Percentiles rank a stretch among this genome's conserved stretches.
These are phyloP conservation scores for Manis crassicaudata DNA, from an alignment of 2,797 vertebrate species.

Conservation along the genomic window DNA sequence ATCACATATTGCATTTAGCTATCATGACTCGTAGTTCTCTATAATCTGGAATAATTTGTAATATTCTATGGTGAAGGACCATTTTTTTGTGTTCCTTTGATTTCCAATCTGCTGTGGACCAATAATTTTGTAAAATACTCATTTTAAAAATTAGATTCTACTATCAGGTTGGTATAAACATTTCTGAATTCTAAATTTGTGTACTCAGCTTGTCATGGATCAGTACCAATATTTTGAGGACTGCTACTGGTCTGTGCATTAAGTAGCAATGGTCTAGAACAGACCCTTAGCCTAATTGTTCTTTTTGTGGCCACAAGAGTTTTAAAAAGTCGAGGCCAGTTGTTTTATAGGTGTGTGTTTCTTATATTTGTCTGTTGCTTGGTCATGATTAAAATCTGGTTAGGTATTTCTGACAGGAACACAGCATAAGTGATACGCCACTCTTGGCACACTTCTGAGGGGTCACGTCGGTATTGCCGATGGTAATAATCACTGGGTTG, in stretches of 20 bases:
- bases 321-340: background rate
- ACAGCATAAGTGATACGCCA: background rate
- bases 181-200: background rate
- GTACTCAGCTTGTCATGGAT: background rate
- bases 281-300: background rate
- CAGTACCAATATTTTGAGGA: background rate
- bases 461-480: background rate
- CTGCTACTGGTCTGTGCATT: background rate
- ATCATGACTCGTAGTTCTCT: background rate
- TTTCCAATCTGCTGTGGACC: background rate
- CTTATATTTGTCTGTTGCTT: background rate
- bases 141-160: background rate
- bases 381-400: background rate
- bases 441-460: too few species aligned
- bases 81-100: background rate
- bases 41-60: background rate
- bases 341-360: background rate
- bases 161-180: background rate
- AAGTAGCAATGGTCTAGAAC: background rate
- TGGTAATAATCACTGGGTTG: background rate
- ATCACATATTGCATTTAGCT: background rate
- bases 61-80: background rate
- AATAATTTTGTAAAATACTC: background rate
- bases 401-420: background rate
- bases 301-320: background rate